Evolutionary conservation across 2,113 vertebrate species (phyloP), one percentile per base, ranked within the genome.

Genomic region (Mus pahari): DNA sequence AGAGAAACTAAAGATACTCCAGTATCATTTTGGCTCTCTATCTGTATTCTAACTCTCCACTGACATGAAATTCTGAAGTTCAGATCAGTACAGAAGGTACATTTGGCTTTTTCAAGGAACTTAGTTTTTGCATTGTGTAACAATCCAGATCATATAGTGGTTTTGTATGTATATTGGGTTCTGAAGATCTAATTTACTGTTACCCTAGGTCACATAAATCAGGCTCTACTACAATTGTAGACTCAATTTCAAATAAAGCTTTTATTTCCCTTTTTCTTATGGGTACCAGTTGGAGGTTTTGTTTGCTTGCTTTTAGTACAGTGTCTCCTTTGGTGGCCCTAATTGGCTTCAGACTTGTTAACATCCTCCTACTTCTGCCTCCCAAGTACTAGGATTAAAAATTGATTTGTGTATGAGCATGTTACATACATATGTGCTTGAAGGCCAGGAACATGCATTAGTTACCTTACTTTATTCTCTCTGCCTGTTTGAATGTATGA

Each of bases 181-280:
- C 53, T 82, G 55, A 82, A 39, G 53, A 58, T 58, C 82, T 45
- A 26, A 45, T 8, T 64, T 39, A 64, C 60, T 64, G 14, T 60
- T 64, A 5, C 45, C 39, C 42, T 48, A 62, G 24, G 28, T 48
- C 39, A 20, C 28, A 66, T 31, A 64, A 66, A 33, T 83, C 42
- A 95, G 70, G 58, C 48, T 77, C 64, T 86, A 58, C 75, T 92
- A 42, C 8, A 92, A 22, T 90, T 88, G 26, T 36, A 77, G 94
- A 19, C 10, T 17, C 81, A 94, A 94, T 97, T 92, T 86, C 82
- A 94, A 89, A 86, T 78, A 91, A 91, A 92, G 26, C 16, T 45
- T 79, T 89, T 86, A 24, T 31, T 84, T 84, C 16, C 39, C 26
- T 42, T 64, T 83, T 84, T 60, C 79, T 82, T 36, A 26, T 55